phyloP scores from a whole-genome alignment of 35 echinoderm and acorn worm species.

The Hemicentrotus pulcherrimus region DNA sequence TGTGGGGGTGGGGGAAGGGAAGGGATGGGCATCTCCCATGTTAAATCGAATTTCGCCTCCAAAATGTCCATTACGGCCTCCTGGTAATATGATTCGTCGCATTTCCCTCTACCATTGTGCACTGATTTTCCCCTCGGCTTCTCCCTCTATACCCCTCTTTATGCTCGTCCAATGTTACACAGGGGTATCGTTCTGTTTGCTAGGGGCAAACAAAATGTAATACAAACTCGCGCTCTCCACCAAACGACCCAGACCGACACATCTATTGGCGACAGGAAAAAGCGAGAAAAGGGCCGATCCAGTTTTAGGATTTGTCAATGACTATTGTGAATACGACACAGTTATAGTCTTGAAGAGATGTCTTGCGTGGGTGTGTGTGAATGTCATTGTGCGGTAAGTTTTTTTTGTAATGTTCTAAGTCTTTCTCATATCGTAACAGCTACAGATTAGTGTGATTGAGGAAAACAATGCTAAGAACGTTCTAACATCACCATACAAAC shows the following conservation, averaged over 20 bases:
- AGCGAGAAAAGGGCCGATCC: not conserved
- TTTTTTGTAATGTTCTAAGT: not conserved
- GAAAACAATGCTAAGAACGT: too few species aligned
- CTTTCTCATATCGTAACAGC: not conserved
- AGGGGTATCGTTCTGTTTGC: not conserved
- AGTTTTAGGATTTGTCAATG: not conserved
- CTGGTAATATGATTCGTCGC: not conserved
- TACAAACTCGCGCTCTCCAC: not conserved
- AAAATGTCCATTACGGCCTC: not conserved
- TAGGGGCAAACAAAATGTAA: not conserved
- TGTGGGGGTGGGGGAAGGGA: not conserved
- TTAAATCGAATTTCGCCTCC: not conserved
- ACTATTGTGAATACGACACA: not conserved
- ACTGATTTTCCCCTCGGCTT: not conserved
- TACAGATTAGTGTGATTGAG: too few species aligned
- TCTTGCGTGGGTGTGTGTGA: not conserved
- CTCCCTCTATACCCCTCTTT: not conserved
- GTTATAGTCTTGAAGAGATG: not conserved
- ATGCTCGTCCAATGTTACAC: not conserved
- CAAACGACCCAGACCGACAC: not conserved
- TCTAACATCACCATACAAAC: too few species aligned
- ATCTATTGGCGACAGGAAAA: not conserved
- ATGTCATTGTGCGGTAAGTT: not conserved
- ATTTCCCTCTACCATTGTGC: not conserved
- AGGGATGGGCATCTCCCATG: not conserved